A percentile compares a stretch with the other conserved stretches of the same genome.
phyloP scores from a whole-genome alignment of 2,113 vertebrate genomes.

The Parus major region DNA sequence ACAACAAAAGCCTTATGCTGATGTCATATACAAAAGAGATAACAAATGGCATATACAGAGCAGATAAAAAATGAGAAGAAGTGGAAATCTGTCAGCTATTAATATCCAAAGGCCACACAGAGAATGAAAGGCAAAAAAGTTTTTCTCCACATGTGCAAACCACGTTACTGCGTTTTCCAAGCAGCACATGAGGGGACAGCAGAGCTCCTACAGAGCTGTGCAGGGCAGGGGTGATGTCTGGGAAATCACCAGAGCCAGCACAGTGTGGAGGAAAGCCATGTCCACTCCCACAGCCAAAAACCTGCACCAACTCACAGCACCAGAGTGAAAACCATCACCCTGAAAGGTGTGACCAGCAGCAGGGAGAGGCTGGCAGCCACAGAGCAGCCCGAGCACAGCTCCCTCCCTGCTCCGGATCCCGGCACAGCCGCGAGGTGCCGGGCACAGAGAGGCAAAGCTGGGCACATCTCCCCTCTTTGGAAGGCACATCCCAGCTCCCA shows the following conservation, averaged over 20 bases:
- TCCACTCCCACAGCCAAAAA: not conserved
- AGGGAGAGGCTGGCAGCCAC: not conserved
- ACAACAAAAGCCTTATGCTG: slow-evolving; percentile 33
- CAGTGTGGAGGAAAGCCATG: rapidly evolving
- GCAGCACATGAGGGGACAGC: not conserved
- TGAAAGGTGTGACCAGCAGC: rapidly evolving
- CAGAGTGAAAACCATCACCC: not conserved
- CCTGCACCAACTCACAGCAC: not conserved
- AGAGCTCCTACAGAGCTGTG: not conserved
- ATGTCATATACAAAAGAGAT: slow-evolving; percentile 54
- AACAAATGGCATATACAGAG: slow-evolving; percentile 49
- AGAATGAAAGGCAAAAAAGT: not conserved
- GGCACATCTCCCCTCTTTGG: not conserved
- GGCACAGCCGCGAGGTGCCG: rapidly evolving
- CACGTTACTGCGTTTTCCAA: not conserved
- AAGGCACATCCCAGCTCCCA: not conserved
- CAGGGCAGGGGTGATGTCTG: not conserved
- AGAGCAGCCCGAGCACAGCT: not conserved
- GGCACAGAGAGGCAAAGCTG: not conserved
- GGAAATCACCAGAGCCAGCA: not conserved
- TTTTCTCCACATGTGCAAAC: not conserved
- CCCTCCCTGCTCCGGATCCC: rapidly evolving
- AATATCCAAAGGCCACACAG: slow-evolving; percentile 39
- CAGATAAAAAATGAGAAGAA: slow-evolving; percentile 55
- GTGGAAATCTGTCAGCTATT: slow-evolving; percentile 36